These are phyloP conservation scores for Oreochromis grahami DNA, from an alignment of 2,797 vertebrate genomes.

Conservation along the genomic window DNA sequence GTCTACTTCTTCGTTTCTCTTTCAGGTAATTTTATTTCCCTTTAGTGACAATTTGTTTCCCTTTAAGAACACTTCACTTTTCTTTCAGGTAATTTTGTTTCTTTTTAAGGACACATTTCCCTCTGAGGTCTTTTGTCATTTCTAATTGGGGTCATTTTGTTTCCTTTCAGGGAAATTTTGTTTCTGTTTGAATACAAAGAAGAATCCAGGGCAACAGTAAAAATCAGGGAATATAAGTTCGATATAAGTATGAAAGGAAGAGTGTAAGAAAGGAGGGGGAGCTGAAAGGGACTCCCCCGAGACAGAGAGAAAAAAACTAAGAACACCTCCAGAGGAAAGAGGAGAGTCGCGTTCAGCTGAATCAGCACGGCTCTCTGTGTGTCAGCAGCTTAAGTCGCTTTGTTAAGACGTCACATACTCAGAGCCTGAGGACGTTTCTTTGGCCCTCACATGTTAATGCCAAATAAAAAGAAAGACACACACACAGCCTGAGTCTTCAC, in stretches of 20 bases:
- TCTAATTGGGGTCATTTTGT: too few relatives aligned
- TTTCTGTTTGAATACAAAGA: not conserved
- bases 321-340: not conserved
- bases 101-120: too few relatives aligned
- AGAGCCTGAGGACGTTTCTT: not conserved
- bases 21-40: not conserved
- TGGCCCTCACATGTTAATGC: not conserved
- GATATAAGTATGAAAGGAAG: not conserved
- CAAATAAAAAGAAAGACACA: not conserved
- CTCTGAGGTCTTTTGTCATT: too few relatives aligned
- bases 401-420: not conserved
- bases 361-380: slow-evolving; percentile 3
- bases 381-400: slow-evolving; percentile 17
- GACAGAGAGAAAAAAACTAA: not conserved
- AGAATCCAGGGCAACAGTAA: not conserved
- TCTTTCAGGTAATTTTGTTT: too few relatives aligned
- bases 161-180: not conserved
- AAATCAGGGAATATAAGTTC: not conserved
- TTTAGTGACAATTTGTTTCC: not conserved
- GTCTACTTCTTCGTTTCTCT: not conserved
- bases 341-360: not conserved
- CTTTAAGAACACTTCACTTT: not conserved
- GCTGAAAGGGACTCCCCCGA: not conserved
- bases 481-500: not conserved
- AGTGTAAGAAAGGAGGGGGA: not conserved